Base-by-base conservation (phyloP, 2,113 vertebrate species). In the Archilochus colubris region DNA sequence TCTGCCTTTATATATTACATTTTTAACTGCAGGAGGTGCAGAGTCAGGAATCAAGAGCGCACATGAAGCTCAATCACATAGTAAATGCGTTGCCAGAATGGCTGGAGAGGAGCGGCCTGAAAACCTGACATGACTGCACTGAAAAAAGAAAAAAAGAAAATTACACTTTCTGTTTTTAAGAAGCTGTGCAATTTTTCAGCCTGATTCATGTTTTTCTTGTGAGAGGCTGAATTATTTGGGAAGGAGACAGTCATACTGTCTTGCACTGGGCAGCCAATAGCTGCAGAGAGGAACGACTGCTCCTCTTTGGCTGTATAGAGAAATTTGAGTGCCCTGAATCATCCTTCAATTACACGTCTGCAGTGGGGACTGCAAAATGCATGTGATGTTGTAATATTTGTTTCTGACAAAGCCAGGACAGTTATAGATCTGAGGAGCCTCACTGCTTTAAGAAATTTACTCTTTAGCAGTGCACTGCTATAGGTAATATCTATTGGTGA, bases 261-360 rank as follows among this genome's bases (percentile, higher is more conserved):
- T 94, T 81, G 64, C 51, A 36, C 33, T 51, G 79, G 59, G 43
- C 55, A 86, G 76, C 59, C 68, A 94, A 77, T 67, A 83, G 76
- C n/a, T 4, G 0, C 40, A 40, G 10, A 40, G 40, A 40, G 44
- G 82, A 92, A 31, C 88, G 4, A 62, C 33, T 15, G 21, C 63
- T 94, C 28, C 23, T 61, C 63, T 89, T 91, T 86, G 79, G 69
- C 91, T 95, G 85, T 46, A 63, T 51, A 85, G 95, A 58, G 75
- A 89, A 93, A 88, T 83, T 74, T 93, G 76, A 89, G 59, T 76
- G 30, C 51, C 91, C 79, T 96, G 93, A 96, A 94, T 96, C 96
- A 96, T 88, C 82, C 85, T 90, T 82, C 85, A 96, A 94, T 91
- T 94, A 94, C 82, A 54, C 59, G 85, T 80, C 96, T 93, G 68